A percentile compares a stretch with the other conserved stretches of the same genome.
These are phyloP conservation scores for Tridacna gigas DNA, from an alignment of 2,888 invertebrate genomes.

Conservation along the genomic window DNA sequence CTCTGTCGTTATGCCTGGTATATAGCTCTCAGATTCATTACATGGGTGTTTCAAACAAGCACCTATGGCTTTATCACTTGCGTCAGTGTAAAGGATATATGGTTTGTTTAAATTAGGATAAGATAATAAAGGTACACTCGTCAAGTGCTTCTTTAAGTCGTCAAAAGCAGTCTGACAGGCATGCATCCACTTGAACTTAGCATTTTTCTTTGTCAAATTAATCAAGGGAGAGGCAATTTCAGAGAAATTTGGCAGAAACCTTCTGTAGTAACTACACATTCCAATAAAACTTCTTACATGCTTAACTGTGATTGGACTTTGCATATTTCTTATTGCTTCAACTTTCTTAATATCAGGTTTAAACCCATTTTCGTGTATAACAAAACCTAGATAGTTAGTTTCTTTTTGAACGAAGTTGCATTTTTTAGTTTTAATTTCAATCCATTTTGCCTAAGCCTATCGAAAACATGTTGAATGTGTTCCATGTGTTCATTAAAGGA, in stretches of 20 bases:
- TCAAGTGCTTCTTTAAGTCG: background rate
- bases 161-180: background rate
- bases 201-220: constrained; percentile 24
- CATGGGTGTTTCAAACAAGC: background rate
- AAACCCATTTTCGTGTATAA: constrained; percentile 42
- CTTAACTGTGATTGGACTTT: background rate
- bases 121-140: background rate
- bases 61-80: background rate
- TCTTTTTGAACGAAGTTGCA: constrained; percentile 45
- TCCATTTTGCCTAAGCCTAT: constrained; percentile 32
- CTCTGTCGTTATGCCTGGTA: no score
- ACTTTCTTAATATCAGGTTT: constrained; percentile 46
- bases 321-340: constrained; percentile 28
- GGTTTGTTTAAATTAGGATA: constrained; percentile 8
- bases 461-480: constrained; percentile 46
- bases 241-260: no score
- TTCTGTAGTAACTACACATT: background rate
- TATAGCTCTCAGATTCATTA: background rate
- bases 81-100: no score
- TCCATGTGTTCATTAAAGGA: constrained; percentile 46
- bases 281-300: constrained; percentile 19
- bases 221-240: constrained; percentile 25
- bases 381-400: constrained; percentile 43
- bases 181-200: constrained; percentile 14
- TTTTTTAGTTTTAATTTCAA: constrained; percentile 53